Evolutionary conservation across 2,797 vertebrate species (phyloP).

Genomic region (Clarias fuscus): DNA sequence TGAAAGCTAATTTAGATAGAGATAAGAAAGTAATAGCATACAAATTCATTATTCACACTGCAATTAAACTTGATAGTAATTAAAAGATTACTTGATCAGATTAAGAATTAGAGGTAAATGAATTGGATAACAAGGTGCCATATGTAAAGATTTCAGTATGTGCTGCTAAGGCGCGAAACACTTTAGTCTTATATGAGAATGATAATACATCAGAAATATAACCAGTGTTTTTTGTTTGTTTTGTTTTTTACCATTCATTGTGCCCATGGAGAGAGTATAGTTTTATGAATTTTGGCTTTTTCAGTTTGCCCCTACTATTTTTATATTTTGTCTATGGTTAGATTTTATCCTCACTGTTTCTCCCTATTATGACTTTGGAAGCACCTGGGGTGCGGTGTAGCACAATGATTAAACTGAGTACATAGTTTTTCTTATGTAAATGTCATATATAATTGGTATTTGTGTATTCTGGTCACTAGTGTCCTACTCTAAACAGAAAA

Average conservation of each 20-base stretch:
- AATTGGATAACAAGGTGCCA: constrained; percentile 40
- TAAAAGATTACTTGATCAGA: neutral
- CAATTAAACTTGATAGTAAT: neutral
- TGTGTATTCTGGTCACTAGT: constrained; percentile 73
- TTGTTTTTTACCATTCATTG: constrained; percentile 28
- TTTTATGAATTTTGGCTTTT: constrained; percentile 50
- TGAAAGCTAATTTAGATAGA: neutral
- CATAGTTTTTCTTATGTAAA: constrained; percentile 70
- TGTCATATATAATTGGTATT: constrained; percentile 73
- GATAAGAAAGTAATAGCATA: constrained; percentile 20
- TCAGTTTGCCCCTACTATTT: constrained; percentile 58
- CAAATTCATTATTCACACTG: constrained; percentile 7
- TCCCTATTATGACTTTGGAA: constrained; percentile 63
- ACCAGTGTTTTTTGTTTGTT: neutral
- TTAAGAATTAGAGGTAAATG: constrained; percentile 12
- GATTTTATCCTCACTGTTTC: constrained; percentile 63
- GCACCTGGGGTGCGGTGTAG: constrained; percentile 79
- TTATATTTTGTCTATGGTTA: constrained; percentile 49
- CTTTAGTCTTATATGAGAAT: constrained; percentile 34
- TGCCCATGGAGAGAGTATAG: constrained; percentile 65
- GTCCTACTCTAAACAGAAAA: constrained; percentile 70
- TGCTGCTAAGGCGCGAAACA: constrained; percentile 7
- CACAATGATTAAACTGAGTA: constrained; percentile 68
- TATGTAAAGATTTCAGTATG: constrained; percentile 22
- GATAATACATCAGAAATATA: constrained; percentile 3